Evolutionary conservation across 1,140 invertebrate genomes (phyloP).

Genomic region (Tyrophagus putrescentiae): DNA sequence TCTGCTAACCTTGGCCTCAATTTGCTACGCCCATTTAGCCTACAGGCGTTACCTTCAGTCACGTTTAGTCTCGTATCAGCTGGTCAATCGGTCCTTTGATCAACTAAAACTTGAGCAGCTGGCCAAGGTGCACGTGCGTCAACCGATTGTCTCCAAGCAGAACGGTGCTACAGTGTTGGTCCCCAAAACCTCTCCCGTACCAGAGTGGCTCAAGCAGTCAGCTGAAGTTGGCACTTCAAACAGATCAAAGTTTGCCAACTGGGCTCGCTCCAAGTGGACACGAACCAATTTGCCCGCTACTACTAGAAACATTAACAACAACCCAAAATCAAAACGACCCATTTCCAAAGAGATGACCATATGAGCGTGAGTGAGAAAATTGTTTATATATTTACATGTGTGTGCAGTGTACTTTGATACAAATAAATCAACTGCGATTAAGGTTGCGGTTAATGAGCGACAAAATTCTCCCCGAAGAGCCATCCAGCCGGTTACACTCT

Average conservation of each 20-base stretch:
- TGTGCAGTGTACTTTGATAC: background rate
- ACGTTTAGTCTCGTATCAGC: constrained; percentile 2
- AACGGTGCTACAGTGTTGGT: constrained; percentile 5
- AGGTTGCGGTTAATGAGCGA: background rate
- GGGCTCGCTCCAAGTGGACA: constrained; percentile 5
- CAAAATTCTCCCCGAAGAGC: background rate
- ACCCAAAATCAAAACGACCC: background rate
- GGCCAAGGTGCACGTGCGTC: background rate
- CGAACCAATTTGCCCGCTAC: background rate
- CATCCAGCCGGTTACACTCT: constrained; percentile 40
- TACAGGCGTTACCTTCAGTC: constrained; percentile 2
- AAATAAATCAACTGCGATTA: background rate
- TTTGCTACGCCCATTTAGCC: background rate
- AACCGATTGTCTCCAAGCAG: background rate
- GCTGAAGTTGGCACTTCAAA: background rate
- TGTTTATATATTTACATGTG: background rate
- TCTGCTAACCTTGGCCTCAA: background rate
- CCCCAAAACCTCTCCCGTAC: background rate
- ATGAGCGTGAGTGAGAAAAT: background rate
- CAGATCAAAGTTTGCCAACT: constrained; percentile 4
- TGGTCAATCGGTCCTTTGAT: constrained; percentile 14
- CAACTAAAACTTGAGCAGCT: constrained; percentile 1
- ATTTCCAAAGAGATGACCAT: constrained; percentile 10
- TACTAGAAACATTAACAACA: background rate
- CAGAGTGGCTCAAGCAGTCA: background rate